Evolutionary conservation across 1,140 invertebrate genomes (phyloP).

Genomic region (Drosophila mauritiana): DNA sequence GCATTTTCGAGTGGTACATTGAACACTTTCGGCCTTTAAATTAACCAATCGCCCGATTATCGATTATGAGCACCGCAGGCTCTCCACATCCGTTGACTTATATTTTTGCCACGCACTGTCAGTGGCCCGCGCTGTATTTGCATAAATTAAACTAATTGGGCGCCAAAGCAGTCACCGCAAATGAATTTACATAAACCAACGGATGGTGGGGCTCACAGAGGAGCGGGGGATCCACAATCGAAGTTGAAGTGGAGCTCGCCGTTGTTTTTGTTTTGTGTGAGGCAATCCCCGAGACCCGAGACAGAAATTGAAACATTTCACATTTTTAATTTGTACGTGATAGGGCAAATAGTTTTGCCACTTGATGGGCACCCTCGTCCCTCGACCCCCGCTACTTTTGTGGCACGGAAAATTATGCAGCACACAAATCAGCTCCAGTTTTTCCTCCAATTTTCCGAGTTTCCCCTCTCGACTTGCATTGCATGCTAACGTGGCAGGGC

Average conservation of each 20-base stretch:
- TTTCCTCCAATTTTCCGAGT: slow-evolving; percentile 8
- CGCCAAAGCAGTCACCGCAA: slow-evolving; percentile 50
- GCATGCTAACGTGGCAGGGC: slow-evolving; percentile 70
- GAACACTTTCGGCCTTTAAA: slow-evolving; percentile 2
- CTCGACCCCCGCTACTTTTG: slow-evolving; percentile 9
- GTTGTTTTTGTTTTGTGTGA: slow-evolving; percentile 18
- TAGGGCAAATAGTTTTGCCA: slow-evolving; percentile 79
- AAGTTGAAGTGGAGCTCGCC: slow-evolving; percentile 25
- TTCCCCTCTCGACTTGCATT: slow-evolving; percentile 19
- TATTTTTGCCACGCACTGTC: slow-evolving; percentile 29
- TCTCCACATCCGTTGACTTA: slow-evolving; percentile 14
- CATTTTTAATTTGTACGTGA: slow-evolving; percentile 83
- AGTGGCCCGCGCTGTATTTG: slow-evolving; percentile 37
- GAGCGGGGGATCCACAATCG: slow-evolving; percentile 14
- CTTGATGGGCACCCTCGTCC: slow-evolving; percentile 37
- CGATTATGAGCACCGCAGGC: neutral
- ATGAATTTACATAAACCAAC: slow-evolving; percentile 51
- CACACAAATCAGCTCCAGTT: slow-evolving; percentile 63
- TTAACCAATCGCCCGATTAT: neutral
- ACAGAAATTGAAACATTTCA: slow-evolving; percentile 78
- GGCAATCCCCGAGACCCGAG: slow-evolving; percentile 39
- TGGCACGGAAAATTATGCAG: slow-evolving; percentile 73
- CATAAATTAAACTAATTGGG: slow-evolving; percentile 55
- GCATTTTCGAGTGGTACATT: neutral
- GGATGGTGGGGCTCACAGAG: slow-evolving; percentile 18